Percentiles rank a stretch among this genome's conserved stretches.
These are phyloP conservation scores for Nibea coibor DNA, from an alignment of 2,113 vertebrate species.

Conservation along the genomic window DNA sequence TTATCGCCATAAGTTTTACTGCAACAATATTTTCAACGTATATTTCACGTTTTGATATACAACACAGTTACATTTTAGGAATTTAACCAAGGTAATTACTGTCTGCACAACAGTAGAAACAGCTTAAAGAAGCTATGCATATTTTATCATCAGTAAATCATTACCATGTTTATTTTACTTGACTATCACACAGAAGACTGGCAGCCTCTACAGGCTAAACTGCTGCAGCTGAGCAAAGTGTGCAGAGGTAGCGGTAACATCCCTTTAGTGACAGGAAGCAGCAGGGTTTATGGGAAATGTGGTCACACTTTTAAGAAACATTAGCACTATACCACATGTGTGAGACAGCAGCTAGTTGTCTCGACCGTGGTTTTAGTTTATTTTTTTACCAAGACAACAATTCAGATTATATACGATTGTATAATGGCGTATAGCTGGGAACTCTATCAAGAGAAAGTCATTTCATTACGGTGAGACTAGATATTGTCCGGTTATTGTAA, in stretches of 20 bases:
- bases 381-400: background rate
- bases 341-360: conserved; percentile 28
- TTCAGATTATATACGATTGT: background rate
- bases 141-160: conserved; percentile 25
- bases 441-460: background rate
- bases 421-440: background rate
- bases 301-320: conserved; percentile 49
- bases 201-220: background rate
- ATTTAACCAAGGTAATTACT: background rate
- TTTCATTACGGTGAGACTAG: background rate
- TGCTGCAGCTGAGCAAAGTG: conserved; percentile 22
- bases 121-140: conserved; percentile 22
- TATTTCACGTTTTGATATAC: conserved; percentile 6
- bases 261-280: conserved; percentile 50
- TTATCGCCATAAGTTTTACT: conserved; percentile 9
- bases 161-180: conserved; percentile 15
- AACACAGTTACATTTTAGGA: background rate
- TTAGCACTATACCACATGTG: conserved; percentile 27
- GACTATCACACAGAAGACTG: conserved; percentile 1
- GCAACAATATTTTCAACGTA: conserved; percentile 28
- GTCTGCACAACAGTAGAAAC: background rate
- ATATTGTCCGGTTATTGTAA: background rate
- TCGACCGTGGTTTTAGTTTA: background rate
- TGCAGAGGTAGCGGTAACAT: conserved; percentile 21
- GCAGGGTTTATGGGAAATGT: conserved; percentile 56